Percentiles rank a stretch among this genome's conserved stretches.
Evolutionary conservation across 2,888 invertebrate species (phyloP).

Genomic region (Lysandra coridon): DNA sequence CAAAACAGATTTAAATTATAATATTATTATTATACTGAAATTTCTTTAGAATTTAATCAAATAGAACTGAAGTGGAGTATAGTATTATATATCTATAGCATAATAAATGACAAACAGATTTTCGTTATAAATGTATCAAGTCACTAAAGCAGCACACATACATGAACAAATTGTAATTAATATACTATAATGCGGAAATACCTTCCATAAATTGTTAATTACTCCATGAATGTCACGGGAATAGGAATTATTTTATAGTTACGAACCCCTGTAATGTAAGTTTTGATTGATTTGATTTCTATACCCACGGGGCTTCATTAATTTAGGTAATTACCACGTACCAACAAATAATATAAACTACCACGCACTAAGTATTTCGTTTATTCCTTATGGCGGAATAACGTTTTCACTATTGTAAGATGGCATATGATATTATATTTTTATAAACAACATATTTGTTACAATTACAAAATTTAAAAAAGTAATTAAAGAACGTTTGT

Average conservation of each 20-base stretch:
- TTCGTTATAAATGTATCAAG: background rate
- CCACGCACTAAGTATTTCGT: background rate
- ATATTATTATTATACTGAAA: no score
- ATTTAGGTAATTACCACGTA: background rate
- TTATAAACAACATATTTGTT: no score
- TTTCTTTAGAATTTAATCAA: no score
- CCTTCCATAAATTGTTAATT: background rate
- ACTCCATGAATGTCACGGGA: conserved; percentile 7
- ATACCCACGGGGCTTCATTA: conserved; percentile 3
- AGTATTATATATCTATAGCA: no score
- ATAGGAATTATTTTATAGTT: conserved; percentile 1
- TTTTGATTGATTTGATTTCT: conserved; percentile 4
- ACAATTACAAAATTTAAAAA: no score
- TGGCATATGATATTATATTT: no score
- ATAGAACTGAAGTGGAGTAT: no score
- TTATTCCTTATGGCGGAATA: background rate
- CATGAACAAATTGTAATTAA: background rate
- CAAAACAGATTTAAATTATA: no score
- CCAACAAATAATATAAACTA: background rate
- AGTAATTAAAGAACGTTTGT: no score
- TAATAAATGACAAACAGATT: background rate
- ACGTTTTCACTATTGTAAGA: no score
- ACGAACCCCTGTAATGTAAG: conserved; percentile 2
- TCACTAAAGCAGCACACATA: background rate
- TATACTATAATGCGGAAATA: background rate